Conservation (phyloP, 2,888 invertebrate genomes). For the Eutolmus rufibarbis region DNA sequence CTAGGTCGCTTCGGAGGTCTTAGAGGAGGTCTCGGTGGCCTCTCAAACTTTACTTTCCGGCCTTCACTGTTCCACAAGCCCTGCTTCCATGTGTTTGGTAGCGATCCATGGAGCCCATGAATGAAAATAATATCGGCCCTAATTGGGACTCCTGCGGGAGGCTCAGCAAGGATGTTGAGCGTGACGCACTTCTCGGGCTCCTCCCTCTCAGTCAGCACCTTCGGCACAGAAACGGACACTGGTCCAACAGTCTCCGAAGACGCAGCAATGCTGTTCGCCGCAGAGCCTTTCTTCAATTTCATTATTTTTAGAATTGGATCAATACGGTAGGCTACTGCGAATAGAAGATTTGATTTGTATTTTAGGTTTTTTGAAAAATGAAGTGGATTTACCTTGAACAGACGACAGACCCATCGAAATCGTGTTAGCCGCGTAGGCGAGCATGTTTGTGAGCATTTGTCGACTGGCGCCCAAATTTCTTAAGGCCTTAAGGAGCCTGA, state of each 20-base stretch:
- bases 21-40: slow-evolving; percentile 60
- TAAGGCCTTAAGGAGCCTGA: slow-evolving; percentile 55
- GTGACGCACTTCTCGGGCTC: slow-evolving; percentile 56
- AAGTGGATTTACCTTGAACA: slow-evolving; percentile 55
- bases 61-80: slow-evolving; percentile 69
- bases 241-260: neutral
- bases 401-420: slow-evolving; percentile 60
- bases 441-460: slow-evolving; percentile 57
- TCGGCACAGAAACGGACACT: neutral
- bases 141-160: slow-evolving; percentile 57
- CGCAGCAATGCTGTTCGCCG: slow-evolving; percentile 1
- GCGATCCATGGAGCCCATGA: slow-evolving; percentile 75
- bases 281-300: slow-evolving; percentile 55
- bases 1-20: slow-evolving; percentile 59
- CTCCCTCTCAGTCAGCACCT: slow-evolving; percentile 47
- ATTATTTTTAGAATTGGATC: slow-evolving; percentile 59
- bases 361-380: slow-evolving; percentile 47
- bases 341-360: slow-evolving; percentile 49
- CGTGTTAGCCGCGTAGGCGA: slow-evolving; percentile 61
- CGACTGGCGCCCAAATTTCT: slow-evolving; percentile 57
- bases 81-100: slow-evolving; percentile 84
- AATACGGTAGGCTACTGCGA: slow-evolving; percentile 53
- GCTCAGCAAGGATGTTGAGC: slow-evolving; percentile 59
- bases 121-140: slow-evolving; percentile 80
- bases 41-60: slow-evolving; percentile 58